These are phyloP conservation scores for Pangasianodon hypophthalmus DNA, from an alignment of 2,113 vertebrate species.

Conservation along the genomic window DNA sequence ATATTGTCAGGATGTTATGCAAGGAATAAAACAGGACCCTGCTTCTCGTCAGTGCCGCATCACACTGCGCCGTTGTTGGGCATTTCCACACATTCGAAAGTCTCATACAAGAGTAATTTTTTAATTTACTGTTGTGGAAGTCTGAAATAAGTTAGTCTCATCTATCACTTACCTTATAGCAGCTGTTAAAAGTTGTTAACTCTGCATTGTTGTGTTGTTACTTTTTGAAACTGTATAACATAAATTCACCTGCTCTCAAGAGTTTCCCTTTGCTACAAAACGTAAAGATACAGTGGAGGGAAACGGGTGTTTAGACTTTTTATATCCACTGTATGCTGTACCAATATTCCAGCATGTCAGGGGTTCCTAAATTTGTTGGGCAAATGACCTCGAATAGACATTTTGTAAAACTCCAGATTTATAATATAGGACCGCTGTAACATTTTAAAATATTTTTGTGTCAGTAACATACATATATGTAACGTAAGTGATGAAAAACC, in stretches of 20 bases:
- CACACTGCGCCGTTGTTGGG: neutral
- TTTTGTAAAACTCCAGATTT: neutral
- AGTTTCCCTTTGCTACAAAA: neutral
- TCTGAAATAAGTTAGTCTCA: neutral
- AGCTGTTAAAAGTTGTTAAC: neutral
- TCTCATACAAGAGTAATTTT: neutral
- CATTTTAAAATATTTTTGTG: neutral
- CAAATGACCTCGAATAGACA: neutral
- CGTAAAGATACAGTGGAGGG: neutral
- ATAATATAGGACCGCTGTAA: neutral
- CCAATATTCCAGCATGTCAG: neutral
- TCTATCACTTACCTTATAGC: neutral
- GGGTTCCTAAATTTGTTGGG: neutral
- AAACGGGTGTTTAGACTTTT: neutral
- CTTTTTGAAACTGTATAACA: neutral
- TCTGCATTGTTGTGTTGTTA: neutral
- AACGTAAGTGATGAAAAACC: neutral
- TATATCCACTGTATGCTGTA: neutral
- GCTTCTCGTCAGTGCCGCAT: neutral
- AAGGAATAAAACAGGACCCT: neutral
- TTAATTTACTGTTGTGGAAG: neutral
- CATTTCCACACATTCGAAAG: neutral
- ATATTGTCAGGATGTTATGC: conserved; percentile 10
- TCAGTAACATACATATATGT: neutral
- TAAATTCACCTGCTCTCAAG: neutral